Percentiles rank a stretch among this genome's conserved stretches.
Evolutionary conservation across 2,113 vertebrate species (phyloP).

Genomic region (Excalfactoria chinensis): DNA sequence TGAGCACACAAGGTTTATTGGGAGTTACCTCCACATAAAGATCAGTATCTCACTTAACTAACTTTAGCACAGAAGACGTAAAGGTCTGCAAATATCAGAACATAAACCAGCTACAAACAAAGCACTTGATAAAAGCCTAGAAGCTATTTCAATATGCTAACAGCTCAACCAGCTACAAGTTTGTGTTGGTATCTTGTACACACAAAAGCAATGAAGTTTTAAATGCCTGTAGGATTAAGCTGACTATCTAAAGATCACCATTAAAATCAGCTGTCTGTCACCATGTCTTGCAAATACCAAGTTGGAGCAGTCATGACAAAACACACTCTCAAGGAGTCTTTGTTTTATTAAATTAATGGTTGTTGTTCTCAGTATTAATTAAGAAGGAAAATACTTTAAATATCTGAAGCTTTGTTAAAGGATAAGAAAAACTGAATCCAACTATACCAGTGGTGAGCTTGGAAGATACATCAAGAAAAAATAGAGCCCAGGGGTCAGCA

Average conservation of each 20-base stretch:
- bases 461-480: fast-evolving
- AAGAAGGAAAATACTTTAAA: not conserved
- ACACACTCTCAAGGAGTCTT: not conserved
- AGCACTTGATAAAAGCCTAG: not conserved
- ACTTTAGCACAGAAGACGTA: not conserved
- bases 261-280: not conserved
- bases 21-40: not conserved
- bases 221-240: not conserved
- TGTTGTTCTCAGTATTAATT: not conserved
- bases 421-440: not conserved
- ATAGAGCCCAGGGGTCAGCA: not conserved
- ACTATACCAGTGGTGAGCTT: fast-evolving
- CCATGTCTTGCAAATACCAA: not conserved
- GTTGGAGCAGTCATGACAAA: not conserved
- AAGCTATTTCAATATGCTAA: not conserved
- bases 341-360: not conserved
- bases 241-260: not conserved
- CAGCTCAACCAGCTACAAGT: not conserved
- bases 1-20: not conserved
- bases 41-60: not conserved
- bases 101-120: not conserved
- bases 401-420: not conserved
- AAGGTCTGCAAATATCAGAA: not conserved
- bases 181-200: not conserved
- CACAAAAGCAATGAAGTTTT: not conserved